Evolutionary conservation across 2,888 invertebrate genomes (phyloP).

Genomic region (Nasonovia ribisnigri): DNA sequence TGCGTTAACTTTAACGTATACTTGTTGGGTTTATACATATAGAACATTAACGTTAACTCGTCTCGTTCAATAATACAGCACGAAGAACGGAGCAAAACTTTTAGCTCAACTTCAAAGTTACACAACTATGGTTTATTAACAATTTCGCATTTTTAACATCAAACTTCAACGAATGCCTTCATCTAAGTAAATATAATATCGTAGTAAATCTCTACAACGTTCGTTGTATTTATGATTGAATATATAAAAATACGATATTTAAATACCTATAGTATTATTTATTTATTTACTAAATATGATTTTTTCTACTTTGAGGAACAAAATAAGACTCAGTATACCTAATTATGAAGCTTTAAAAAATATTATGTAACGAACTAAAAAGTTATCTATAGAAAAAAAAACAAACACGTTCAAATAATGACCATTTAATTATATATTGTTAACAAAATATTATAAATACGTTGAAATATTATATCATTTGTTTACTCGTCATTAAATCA

Average conservation of each 20-base stretch:
- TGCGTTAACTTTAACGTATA: not conserved
- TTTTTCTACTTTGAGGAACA: not conserved
- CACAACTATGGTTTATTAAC: conserved; percentile 32
- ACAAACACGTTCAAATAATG: not conserved
- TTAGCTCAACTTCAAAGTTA: conserved; percentile 23
- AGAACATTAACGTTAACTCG: not conserved
- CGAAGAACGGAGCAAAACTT: conserved; percentile 14
- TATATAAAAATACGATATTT: not conserved
- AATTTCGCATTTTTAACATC: conserved; percentile 18
- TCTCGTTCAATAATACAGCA: not conserved
- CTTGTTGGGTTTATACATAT: conserved; percentile 13
- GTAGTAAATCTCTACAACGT: not conserved
- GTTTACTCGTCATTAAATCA: not conserved
- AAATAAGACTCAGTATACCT: not conserved
- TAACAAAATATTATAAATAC: no score
- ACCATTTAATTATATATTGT: not conserved
- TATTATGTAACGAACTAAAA: not conserved
- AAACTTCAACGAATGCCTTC: not conserved
- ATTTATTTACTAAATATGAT: not conserved
- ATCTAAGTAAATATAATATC: not conserved
- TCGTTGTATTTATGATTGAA: not conserved
- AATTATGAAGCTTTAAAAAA: not conserved
- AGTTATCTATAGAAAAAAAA: not conserved
- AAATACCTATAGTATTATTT: not conserved
- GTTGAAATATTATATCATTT: not conserved